Evolutionary conservation across 2,888 invertebrate species (phyloP).

Genomic region (Nymphalis c-album): DNA sequence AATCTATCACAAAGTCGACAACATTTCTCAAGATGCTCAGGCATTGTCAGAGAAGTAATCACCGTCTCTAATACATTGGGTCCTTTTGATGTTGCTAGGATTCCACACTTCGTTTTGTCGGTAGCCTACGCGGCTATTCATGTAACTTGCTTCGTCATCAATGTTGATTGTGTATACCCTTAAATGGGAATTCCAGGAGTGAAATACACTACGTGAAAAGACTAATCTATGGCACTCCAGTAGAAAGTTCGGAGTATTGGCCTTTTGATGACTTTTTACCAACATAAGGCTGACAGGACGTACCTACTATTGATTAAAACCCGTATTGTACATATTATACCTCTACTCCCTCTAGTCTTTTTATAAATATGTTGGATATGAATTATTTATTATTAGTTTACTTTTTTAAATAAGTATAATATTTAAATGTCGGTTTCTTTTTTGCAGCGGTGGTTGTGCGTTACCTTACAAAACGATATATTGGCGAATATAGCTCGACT

Average conservation of each 20-base stretch:
- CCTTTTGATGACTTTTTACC: slow-evolving; percentile 54
- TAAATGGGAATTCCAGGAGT: slow-evolving; percentile 68
- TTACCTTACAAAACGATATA: slow-evolving; percentile 89
- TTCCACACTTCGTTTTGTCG: slow-evolving; percentile 69
- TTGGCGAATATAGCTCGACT: slow-evolving; percentile 90
- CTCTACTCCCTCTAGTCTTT: neutral
- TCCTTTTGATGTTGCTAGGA: slow-evolving; percentile 69
- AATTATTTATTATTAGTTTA: too few relatives aligned
- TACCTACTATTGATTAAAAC: neutral
- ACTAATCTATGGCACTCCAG: slow-evolving; percentile 62
- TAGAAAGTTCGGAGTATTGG: slow-evolving; percentile 74
- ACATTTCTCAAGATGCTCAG: slow-evolving; percentile 28
- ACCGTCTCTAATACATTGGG: slow-evolving; percentile 64
- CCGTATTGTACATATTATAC: slow-evolving; percentile 35
- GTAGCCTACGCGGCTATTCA: slow-evolving; percentile 65
- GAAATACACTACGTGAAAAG: slow-evolving; percentile 55
- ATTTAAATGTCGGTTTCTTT: slow-evolving; percentile 55
- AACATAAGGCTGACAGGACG: slow-evolving; percentile 19
- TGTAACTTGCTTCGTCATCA: slow-evolving; percentile 68
- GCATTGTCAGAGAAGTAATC: slow-evolving; percentile 58
- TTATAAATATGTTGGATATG: too few relatives aligned
- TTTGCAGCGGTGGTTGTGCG: slow-evolving; percentile 90
- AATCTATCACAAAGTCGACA: slow-evolving; percentile 32
- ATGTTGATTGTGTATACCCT: slow-evolving; percentile 66
- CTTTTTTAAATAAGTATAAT: slow-evolving; percentile 21